Base-by-base conservation (phyloP, 2,888 invertebrate genomes). In the Melinopterus prodromus region DNA sequence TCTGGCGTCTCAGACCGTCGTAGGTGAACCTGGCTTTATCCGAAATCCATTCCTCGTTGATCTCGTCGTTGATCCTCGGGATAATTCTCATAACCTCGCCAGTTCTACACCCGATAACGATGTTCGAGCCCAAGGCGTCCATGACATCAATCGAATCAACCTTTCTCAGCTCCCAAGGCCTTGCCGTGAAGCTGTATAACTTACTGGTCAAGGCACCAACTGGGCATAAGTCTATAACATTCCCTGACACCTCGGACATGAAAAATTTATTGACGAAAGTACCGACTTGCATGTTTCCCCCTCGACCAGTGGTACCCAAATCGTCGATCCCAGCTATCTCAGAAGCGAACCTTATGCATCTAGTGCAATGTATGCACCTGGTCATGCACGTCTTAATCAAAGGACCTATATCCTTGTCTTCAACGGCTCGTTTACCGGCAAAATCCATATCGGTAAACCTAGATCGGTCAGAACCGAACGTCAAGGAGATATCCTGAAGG, bases 1-100 rank as follows among this genome's bases (percentile, higher is more conserved):
- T 89, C 87, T 94, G 94, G n/a, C 92, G 88, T 86, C 93, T 93
- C 81, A 94, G 87, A 7, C 94, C 94, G 87, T 94, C 94, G 85
- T 92, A 92, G 0, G 93, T 91, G 88, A 94, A 94, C 69, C 94
- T 87, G 6, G 92, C 91, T 87, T 93, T 93, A 87, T 94, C 94
- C 2, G 92, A 92, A 81, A 94, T 89, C 94, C 94, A 94, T 80
- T 82, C 81, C 77, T 83, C 82, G 76, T 81, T 82, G 38, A 82
- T 76, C 76, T 81, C 83, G 72, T 83, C 82, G 77, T 78, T 83
- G 35, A 80, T 76, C 16, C 81, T 81, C 70, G 83, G 83, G 37
- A 83, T 77, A 72, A 82, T 78, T 69, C 83, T 37, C 82, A 82
- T 83, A 16, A 83, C 80, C 69, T 82, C 81, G 37, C 36, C 70